phyloP scores from a whole-genome alignment of 2,113 vertebrate species.

The Seriola aureovittata region DNA sequence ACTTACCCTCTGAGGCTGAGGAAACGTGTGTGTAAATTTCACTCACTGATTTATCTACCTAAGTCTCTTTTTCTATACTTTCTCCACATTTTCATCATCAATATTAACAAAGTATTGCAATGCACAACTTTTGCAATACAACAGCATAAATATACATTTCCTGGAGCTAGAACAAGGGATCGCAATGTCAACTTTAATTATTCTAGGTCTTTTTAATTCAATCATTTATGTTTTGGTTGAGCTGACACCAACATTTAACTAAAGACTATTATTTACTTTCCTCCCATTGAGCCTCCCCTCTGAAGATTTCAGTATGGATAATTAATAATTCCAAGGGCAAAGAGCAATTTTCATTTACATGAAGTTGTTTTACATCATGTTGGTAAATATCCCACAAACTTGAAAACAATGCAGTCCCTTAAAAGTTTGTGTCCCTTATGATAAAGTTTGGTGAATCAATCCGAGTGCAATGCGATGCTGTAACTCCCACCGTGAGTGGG shows the following conservation, averaged over 20 bases:
- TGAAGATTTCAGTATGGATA: not conserved
- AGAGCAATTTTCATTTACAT: not conserved
- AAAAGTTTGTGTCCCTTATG: not conserved
- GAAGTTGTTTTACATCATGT: not conserved
- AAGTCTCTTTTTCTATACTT: not conserved
- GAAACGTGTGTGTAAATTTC: conserved; percentile 28
- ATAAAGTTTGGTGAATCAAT: conserved; percentile 22
- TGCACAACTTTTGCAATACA: not conserved
- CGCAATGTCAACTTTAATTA: not conserved
- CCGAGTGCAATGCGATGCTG: conserved; percentile 1
- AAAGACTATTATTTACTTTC: not conserved
- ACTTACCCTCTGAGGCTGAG: not conserved
- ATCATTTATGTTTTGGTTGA: not conserved
- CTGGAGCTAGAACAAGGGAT: not conserved
- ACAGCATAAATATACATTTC: not conserved
- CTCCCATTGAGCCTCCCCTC: not conserved
- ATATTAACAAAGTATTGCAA: not conserved
- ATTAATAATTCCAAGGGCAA: not conserved
- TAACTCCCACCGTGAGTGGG: conserved; percentile 14
- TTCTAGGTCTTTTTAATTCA: not conserved
- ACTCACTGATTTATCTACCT: not conserved
- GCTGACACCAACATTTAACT: not conserved
- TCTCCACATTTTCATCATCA: not conserved
- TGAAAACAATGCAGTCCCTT: conserved; percentile 4
- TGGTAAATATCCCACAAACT: conserved; percentile 1